Evolutionary conservation across 2,113 vertebrate genomes (phyloP), one percentile per base, ranked within the genome.

Genomic region (Psophia crepitans): DNA sequence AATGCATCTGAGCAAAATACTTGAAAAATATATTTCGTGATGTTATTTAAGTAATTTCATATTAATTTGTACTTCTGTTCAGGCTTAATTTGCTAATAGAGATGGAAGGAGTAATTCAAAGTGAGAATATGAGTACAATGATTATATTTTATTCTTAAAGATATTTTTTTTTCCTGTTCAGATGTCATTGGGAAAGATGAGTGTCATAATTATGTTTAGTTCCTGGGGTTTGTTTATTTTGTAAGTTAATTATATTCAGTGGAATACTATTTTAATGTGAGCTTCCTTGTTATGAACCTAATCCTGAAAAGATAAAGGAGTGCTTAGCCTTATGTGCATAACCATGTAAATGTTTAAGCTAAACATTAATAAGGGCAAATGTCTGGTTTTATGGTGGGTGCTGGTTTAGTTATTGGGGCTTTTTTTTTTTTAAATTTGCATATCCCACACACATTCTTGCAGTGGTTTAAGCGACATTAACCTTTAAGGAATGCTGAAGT

Each of bases 51-150:
- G 18, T 91, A 56, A 84, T 74, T 94, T 85, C 43, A 71, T 24
- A 44, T 77, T 74, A 33, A 73, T 96, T 91, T 92, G 15, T 64
- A 44, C 77, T 96, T 88, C 23, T 63, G 11, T 58, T 65, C 26
- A 83, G 60, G 12, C 22, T 79, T 93, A 87, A 74, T 93, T 96
- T 97, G 28, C 18, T 19, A 61, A 16, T 87, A 60, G 10, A 70
- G 33, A 82, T 39, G 20, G 76, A 89, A 84, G 54, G 12, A 54
- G 11, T 84, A 91, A 82, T 97, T 97, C 57, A 82, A 90, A 93
- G 21, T 65, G 27, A 57, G 46, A 71, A 33, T 27, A 90, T 85
- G 35, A 88, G 3, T 33, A 5, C 26, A 88, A 28, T 54, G n/a
- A 74, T 75, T 77, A 13, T 79, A 76, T 89, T 91, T 81, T 87